phyloP scores from a whole-genome alignment of 2,888 invertebrate genomes.

The Scaptomyza reducta region DNA sequence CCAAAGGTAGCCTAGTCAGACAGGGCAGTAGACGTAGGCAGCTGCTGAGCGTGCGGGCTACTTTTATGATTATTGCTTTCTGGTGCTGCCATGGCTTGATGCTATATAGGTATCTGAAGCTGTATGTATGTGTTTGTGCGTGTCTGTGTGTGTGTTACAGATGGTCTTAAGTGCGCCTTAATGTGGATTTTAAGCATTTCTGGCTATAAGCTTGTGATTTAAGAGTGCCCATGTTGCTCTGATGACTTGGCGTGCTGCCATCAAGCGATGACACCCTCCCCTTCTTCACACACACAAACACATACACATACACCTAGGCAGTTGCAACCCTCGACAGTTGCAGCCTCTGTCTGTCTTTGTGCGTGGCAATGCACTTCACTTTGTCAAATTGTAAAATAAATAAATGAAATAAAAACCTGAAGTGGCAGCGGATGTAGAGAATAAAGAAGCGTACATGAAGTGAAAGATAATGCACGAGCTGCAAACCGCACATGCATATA shows the following conservation, averaged over 20 bases:
- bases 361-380: constrained; percentile 61
- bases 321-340: constrained; percentile 27
- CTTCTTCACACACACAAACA: constrained; percentile 6
- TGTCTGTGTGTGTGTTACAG: constrained; percentile 6
- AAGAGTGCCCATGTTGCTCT: constrained; percentile 37
- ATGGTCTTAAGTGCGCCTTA: constrained; percentile 51
- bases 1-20: constrained; percentile 40
- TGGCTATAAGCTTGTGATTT: constrained; percentile 60
- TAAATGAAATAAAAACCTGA: constrained; percentile 71
- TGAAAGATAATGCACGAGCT: constrained; percentile 55
- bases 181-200: constrained; percentile 70
- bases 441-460: constrained; percentile 46
- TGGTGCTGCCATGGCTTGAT: constrained; percentile 35
- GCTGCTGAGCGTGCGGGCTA: constrained; percentile 57
- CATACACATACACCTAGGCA: constrained; percentile 14
- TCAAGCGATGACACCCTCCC: constrained; percentile 20
- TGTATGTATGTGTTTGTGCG: not conserved
- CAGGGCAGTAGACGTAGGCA: constrained; percentile 13
- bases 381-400: constrained; percentile 78
- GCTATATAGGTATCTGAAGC: constrained; percentile 23
- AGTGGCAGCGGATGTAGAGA: constrained; percentile 25
- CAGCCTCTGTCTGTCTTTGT: constrained; percentile 15
- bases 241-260: constrained; percentile 47
- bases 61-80: constrained; percentile 73
- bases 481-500: constrained; percentile 39